Evolutionary conservation across 2,888 invertebrate species (phyloP).

Genomic region (Nomada goodeniana): DNA sequence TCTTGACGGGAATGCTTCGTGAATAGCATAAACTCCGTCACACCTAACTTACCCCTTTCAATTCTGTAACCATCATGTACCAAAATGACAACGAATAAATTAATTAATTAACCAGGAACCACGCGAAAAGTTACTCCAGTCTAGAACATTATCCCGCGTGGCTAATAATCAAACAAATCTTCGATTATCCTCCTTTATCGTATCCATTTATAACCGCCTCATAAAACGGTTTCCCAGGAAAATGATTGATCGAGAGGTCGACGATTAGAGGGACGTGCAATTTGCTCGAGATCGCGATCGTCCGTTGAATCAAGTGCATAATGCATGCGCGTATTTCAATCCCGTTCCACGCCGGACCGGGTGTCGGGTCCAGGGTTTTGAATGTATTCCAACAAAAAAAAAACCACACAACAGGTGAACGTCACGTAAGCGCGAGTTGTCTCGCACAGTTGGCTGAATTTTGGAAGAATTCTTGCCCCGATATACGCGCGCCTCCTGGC

Average conservation of each 20-base stretch:
- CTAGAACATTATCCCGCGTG: no score
- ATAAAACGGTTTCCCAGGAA: not conserved
- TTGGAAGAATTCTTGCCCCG: conserved; percentile 70
- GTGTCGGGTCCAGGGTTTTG: conserved; percentile 61
- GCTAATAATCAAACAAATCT: no score
- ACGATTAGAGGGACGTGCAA: conserved; percentile 10
- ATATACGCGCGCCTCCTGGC: conserved; percentile 54
- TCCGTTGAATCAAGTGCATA: conserved; percentile 5
- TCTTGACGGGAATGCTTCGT: no score
- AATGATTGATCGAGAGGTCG: conserved; percentile 5
- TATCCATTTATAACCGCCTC: not conserved
- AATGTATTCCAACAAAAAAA: conserved; percentile 67
- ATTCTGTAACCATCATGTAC: no score
- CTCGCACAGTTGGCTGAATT: conserved; percentile 70
- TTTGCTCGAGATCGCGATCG: conserved; percentile 27
- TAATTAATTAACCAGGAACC: no score
- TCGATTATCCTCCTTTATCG: no score
- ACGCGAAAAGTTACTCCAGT: no score
- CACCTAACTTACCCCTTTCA: no score
- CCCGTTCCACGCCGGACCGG: conserved; percentile 38
- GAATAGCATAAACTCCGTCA: no score
- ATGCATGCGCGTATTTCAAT: conserved; percentile 47
- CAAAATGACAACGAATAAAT: no score
- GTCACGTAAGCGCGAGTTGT: conserved; percentile 66
- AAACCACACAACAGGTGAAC: conserved; percentile 45